Percentiles rank a stretch among this genome's conserved stretches.
These are phyloP conservation scores for Natator depressus DNA, from an alignment of 2,113 vertebrate genomes.

Conservation along the genomic window DNA sequence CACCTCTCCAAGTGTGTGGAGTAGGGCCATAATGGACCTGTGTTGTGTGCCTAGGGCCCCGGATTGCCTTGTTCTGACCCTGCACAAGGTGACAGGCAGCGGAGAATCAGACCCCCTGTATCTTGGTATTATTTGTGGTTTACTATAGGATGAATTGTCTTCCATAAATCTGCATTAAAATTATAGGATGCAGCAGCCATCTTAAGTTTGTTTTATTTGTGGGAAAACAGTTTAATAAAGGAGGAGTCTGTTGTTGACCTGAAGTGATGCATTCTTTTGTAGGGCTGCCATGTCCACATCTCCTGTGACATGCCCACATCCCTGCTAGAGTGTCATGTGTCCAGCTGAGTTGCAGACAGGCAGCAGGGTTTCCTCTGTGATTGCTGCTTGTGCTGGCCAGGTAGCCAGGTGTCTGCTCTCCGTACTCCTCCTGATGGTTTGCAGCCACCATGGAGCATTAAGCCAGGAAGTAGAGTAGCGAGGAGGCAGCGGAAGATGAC, in stretches of 20 bases:
- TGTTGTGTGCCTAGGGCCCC: neutral
- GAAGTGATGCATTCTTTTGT: fast-evolving
- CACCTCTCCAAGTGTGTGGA: neutral
- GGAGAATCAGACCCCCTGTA: neutral
- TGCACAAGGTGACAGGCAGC: neutral
- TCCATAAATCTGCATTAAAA: neutral
- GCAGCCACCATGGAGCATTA: neutral
- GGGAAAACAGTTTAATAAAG: neutral
- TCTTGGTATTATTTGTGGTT: neutral
- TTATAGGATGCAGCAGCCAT: neutral
- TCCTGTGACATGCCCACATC: neutral
- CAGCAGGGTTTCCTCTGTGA: neutral
- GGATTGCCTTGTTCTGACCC: neutral
- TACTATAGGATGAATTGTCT: neutral
- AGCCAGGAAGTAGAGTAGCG: neutral
- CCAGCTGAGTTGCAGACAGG: neutral
- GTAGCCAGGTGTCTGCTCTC: neutral
- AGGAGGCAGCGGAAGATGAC: neutral
- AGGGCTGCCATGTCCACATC: neutral
- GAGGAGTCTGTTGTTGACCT: neutral
- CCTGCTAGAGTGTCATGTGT: neutral
- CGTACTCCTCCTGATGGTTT: neutral
- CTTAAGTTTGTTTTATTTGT: fast-evolving
- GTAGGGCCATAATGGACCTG: neutral
- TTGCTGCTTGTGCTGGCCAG: neutral